These are phyloP conservation scores for Pyrgilauda ruficollis DNA, from an alignment of 2,113 vertebrate genomes.

Conservation along the genomic window DNA sequence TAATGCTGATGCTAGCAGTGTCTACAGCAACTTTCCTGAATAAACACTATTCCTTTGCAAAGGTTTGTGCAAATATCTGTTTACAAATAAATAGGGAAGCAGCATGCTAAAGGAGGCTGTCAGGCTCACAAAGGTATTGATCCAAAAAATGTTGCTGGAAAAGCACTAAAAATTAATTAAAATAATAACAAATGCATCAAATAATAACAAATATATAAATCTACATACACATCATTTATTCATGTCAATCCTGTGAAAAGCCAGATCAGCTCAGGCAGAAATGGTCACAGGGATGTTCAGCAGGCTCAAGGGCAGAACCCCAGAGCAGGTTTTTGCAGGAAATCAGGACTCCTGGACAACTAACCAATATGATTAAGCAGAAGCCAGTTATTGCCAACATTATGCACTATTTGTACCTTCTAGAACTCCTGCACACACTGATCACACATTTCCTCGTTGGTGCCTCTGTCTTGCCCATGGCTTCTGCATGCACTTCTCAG, in stretches of 20 bases:
- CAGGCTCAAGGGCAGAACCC: background rate
- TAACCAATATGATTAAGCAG: background rate
- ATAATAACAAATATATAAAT: background rate
- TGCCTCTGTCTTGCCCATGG: background rate
- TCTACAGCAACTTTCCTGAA: background rate
- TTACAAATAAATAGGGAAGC: background rate
- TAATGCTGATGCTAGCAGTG: background rate
- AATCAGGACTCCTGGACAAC: background rate
- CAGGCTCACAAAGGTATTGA: background rate
- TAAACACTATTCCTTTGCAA: background rate
- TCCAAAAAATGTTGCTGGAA: background rate
- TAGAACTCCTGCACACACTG: background rate
- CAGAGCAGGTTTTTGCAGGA: background rate
- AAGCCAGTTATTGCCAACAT: background rate
- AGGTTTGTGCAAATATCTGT: background rate
- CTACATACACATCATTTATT: fast-evolving
- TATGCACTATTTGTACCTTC: background rate
- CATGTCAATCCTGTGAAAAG: background rate
- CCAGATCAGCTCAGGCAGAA: background rate
- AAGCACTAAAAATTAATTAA: background rate
- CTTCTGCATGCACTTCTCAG: background rate
- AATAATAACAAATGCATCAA: background rate
- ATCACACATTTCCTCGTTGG: background rate
- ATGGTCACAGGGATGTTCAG: background rate
- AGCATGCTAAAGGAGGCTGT: background rate